These are phyloP conservation scores for Peribatodes rhomboidaria DNA, from an alignment of 2,888 invertebrate species.

Conservation along the genomic window DNA sequence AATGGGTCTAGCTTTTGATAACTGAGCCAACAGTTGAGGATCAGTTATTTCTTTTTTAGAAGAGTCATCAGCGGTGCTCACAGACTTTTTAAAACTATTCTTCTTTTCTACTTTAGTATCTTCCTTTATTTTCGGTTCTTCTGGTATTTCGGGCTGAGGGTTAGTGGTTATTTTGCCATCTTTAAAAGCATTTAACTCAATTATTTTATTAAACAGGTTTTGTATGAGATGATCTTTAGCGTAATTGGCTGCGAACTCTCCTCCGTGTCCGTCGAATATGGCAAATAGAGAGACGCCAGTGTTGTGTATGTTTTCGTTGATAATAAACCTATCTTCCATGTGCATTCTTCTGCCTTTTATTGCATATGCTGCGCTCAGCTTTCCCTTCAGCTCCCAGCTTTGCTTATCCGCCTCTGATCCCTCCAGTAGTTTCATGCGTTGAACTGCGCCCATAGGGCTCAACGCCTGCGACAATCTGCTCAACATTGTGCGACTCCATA, in stretches of 20 bases:
- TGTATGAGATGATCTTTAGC: slow-evolving; percentile 95
- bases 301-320: slow-evolving; percentile 94
- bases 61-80: slow-evolving; percentile 87
- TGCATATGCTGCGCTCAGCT: slow-evolving; percentile 94
- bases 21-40: slow-evolving; percentile 88
- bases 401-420: slow-evolving; percentile 85
- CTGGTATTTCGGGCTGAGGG: slow-evolving; percentile 65
- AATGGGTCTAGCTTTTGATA: slow-evolving; percentile 87
- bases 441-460: slow-evolving; percentile 88
- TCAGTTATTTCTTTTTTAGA: slow-evolving; percentile 89
- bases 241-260: slow-evolving; percentile 97
- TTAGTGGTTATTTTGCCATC: slow-evolving; percentile 82
- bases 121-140: slow-evolving; percentile 78
- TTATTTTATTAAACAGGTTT: slow-evolving; percentile 91
- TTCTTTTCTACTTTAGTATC: slow-evolving; percentile 83
- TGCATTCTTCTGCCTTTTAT: slow-evolving; percentile 95
- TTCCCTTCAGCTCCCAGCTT: slow-evolving; percentile 92
- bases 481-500: slow-evolving; percentile 92
- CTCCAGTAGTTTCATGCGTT: slow-evolving; percentile 85
- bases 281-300: slow-evolving; percentile 96
- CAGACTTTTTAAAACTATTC: slow-evolving; percentile 89
- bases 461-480: slow-evolving; percentile 90
- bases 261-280: slow-evolving; percentile 98
- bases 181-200: slow-evolving; percentile 90
- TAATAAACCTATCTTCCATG: slow-evolving; percentile 98